Base-by-base conservation (phyloP, 1,140 invertebrate genomes). In the Ceratosolen fusciceps region DNA sequence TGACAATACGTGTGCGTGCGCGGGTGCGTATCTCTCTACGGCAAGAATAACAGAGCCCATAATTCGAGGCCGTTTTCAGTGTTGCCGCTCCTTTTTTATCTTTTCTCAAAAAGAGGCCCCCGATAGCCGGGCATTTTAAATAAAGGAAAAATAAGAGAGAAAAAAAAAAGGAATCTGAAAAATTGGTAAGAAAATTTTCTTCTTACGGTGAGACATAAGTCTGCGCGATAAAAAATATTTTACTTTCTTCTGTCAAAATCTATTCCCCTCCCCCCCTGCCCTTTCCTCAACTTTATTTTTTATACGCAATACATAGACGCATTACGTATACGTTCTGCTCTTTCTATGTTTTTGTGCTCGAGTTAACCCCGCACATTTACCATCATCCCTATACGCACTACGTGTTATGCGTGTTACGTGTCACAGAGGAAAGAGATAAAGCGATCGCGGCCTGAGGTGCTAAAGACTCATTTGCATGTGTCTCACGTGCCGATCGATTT, bases 401-500 rank as follows among this genome's bases (percentile, higher is more conserved):
- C 58, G 70, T 58, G 74, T 77, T 68, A 81, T 47, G 58, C 60
- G 43, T n/a, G n/a, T 77, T 77, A 76, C 52, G 39, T 80, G 73
- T 58, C 39, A 19, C 19, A 71, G 26, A 71, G 54, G 29, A 21
- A 52, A 43, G 34, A 70, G 26, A 56, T 56, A 34, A 19, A n/a
- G 37, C 16, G 26, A 65, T 10, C n/a, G n/a, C n/a, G n/a, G 12
- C 31, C 73, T 52, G 49, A 8, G 37, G 21, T 72, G 54, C 8
- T 21, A 62, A 58, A 56, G 47, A 58, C 79, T 82, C 73, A 79
- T 82, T 82, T 56, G 74, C 76, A 85, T 76, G 81, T 83, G 68
- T 49, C 72, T 84, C 85, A 84, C 86, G 83, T 84, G 82, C 78
- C 82, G 82, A 87, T 85, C 82, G 83, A 84, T 86, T 86, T 87